Evolutionary conservation across 2,113 vertebrate genomes (phyloP).

Genomic region (Spermophilus dauricus): DNA sequence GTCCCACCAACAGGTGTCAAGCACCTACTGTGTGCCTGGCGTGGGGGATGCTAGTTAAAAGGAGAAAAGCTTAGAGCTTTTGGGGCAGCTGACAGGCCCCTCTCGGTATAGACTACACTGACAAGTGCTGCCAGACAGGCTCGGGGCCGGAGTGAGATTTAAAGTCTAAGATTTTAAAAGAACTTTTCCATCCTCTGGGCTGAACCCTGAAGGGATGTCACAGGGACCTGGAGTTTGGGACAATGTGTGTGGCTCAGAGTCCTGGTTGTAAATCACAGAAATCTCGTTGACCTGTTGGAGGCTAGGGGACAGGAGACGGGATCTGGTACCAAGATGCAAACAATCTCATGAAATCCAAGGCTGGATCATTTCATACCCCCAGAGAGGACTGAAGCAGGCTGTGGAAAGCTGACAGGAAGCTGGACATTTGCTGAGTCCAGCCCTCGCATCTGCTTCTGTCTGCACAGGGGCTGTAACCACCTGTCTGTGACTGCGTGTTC

Average conservation of each 20-base stretch:
- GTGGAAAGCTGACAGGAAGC: not conserved
- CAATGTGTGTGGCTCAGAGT: not conserved
- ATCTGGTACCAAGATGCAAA: not conserved
- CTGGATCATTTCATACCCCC: not conserved
- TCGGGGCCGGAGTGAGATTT: not conserved
- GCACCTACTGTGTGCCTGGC: not conserved
- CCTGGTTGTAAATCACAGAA: not conserved
- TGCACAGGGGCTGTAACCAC: not conserved
- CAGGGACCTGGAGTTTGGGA: not conserved
- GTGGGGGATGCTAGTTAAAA: not conserved
- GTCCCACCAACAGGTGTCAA: accelerated
- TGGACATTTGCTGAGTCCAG: not conserved
- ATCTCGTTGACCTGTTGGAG: not conserved
- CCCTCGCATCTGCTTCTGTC: not conserved
- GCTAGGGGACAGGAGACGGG: not conserved
- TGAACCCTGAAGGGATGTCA: not conserved
- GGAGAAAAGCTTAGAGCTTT: not conserved
- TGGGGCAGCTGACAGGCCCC: not conserved
- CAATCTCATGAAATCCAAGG: not conserved
- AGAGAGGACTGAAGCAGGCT: not conserved
- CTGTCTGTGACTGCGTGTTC: not conserved
- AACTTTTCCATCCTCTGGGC: not conserved
- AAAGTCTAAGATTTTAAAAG: not conserved
- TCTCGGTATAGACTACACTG: not conserved
- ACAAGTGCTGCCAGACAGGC: not conserved